Percentiles rank a stretch among this genome's conserved stretches.
Conservation (phyloP, 2,888 invertebrate genomes). For the Hyposoter dolosus region DNA sequence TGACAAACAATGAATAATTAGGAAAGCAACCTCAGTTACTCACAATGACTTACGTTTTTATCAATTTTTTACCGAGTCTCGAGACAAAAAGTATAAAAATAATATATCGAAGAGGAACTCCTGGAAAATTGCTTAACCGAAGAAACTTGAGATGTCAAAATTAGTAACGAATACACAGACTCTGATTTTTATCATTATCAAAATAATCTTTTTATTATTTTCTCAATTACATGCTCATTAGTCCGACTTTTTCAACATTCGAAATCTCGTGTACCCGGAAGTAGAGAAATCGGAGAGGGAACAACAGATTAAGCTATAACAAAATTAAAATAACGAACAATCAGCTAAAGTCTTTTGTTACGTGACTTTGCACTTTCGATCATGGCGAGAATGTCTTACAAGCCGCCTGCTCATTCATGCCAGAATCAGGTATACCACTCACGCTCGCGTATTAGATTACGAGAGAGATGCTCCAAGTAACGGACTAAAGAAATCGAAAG, state of each 20-base stretch:
- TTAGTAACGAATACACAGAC: not conserved
- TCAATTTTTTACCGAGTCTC: not conserved
- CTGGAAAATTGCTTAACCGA: not conserved
- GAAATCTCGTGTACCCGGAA: not conserved
- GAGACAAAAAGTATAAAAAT: not conserved
- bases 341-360: constrained; percentile 21
- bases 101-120: not conserved
- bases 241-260: not conserved
- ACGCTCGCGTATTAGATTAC: constrained; percentile 16
- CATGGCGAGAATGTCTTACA: not conserved
- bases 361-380: constrained; percentile 49
- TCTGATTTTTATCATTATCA: not conserved
- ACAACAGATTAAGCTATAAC: not conserved
- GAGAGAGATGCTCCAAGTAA: not conserved
- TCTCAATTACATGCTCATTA: not conserved
- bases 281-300: constrained; percentile 1
- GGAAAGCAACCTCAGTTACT: not conserved
- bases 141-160: not conserved
- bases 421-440: constrained; percentile 28
- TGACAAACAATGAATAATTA: not conserved
- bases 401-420: not conserved
- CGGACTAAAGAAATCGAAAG: constrained; percentile 29
- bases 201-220: not conserved
- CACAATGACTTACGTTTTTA: not conserved
- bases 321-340: constrained; percentile 6